Evolutionary conservation across 2,113 vertebrate genomes (phyloP), one percentile per base, ranked within the genome.

Genomic region (Vimba vimba): DNA sequence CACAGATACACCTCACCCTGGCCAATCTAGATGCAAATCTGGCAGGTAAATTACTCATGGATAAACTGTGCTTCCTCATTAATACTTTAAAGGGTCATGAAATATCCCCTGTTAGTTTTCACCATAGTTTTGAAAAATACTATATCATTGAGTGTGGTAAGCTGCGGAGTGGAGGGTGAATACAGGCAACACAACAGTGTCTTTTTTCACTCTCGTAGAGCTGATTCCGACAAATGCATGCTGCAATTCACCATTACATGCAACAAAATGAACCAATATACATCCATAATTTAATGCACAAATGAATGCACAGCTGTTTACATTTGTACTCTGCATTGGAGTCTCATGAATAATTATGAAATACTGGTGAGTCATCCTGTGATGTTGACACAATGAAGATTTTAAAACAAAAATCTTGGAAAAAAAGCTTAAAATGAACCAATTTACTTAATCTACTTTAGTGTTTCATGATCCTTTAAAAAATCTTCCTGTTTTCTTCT

Each of bases 21-120:
- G 92, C 92, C 47, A 93, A 93, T 27, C 91, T 96, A 78, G 95
- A 97, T 25, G 93, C 93, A 59, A 91, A 94, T 66, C 92, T 97
- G 87, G 92, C 94, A 94, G 96, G 96, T 97, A 82, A 79, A 87
- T 19, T 74, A 79, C 9, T 2, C 57, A 50, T 33, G 25, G 33
- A 39, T 59, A 5, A 79, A 25, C 43, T 47, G 12, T 75, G 36
- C 68, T 71, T 43, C 2, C 10, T 43, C 33, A 11, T 71, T 39
- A 71, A 71, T 71, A 71, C 36, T 71, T 71, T 43, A 43, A 43
- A 71, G 21, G 19, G 19, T 71, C 36, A 71, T 43, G 33, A 68
- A 33, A 68, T 5, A 4, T 2, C 27, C 30, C 19, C 17, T 57
- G 52, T 68, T 19, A 66, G 64, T 8, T 27, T 30, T 66, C 13